phyloP scores from a whole-genome alignment of 1,140 invertebrate genomes.

The Andrena cerasifolii region DNA sequence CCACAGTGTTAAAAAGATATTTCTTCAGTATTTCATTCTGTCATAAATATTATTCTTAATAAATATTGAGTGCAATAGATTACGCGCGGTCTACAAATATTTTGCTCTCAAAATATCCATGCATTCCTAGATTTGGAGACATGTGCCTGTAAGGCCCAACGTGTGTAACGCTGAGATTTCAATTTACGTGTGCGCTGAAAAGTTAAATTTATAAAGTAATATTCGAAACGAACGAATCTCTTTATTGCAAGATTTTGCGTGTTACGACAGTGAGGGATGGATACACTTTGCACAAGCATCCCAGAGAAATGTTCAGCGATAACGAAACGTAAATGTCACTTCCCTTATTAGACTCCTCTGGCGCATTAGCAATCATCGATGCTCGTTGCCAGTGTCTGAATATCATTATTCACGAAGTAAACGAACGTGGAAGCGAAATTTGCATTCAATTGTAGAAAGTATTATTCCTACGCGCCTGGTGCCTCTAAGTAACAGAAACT shows the following conservation, averaged over 20 bases:
- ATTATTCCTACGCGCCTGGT: conserved; percentile 31
- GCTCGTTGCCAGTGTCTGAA: conserved; percentile 14
- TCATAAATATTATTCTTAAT: too few species aligned
- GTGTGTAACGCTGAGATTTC: too few species aligned
- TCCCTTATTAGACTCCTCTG: conserved; percentile 32
- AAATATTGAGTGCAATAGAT: too few species aligned
- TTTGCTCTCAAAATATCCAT: too few species aligned
- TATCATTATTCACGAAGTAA: conserved; percentile 33
- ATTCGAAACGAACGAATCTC: background rate
- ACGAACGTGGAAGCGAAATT: conserved; percentile 38
- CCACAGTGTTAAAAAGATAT: too few species aligned
- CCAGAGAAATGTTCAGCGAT: background rate
- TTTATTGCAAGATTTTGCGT: background rate
- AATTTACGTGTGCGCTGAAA: too few species aligned
- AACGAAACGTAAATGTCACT: conserved; percentile 37
- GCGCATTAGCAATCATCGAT: conserved; percentile 23
- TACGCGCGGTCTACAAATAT: too few species aligned
- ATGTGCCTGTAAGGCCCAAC: too few species aligned
- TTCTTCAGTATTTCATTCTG: too few species aligned
- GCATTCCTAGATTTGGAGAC: too few species aligned
- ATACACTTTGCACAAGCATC: background rate
- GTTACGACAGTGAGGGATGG: too few species aligned
- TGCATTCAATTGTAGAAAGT: conserved; percentile 52
- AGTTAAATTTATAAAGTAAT: too few species aligned
- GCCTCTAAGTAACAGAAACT: background rate